Evolutionary conservation across 2,113 vertebrate genomes (phyloP), one percentile per base, ranked within the genome.

Genomic region (Melanerpes formicivorus): DNA sequence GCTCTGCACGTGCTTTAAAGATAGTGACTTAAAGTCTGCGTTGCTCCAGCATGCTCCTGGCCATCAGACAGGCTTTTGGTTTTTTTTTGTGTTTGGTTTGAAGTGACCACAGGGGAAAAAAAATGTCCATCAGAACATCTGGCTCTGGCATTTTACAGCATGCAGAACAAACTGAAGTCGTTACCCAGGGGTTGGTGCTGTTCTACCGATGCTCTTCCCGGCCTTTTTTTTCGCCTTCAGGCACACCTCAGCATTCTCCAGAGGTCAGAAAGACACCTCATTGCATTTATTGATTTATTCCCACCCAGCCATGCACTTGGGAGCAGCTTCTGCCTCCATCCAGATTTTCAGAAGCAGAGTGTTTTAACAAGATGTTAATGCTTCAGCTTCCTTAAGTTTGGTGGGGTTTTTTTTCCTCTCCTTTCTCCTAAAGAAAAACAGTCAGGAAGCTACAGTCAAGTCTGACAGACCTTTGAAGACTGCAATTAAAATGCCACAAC

Each of bases 391-490:
- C 19, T 19, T 74, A 19, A 5, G 60, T 44, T 32, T 56, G 40
- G 62, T 83, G 55, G 76, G 44, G 30, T n/a, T n/a, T 46, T 30
- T 25, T 19, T 22, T 88, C 80, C 32, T 34, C 34, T 34, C 34
- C 34, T 67, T 75, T 59, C 25, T 91, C 26, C 40, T 75, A 44
- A 91, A 91, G 86, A 90, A 84, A 87, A 64, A 22, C 27, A 30
- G 7, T 62, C 80, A 69, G 65, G 42, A 87, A 80, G 62, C 84
- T 84, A 34, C 81, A 77, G 64, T 54, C 65, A 80, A 90, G 15
- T 72, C 58, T 93, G 79, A 74, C 46, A 93, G 72, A 83, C 17
- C 72, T 89, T 67, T 85, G 76, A 95, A 75, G 67, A 67, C n/a
- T 83, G 26, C 76, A 78, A 85, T 74, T 84, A 80, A 84, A 90